Conservation (phyloP, 2,113 vertebrate species). For the Vulpes ferrilata region DNA sequence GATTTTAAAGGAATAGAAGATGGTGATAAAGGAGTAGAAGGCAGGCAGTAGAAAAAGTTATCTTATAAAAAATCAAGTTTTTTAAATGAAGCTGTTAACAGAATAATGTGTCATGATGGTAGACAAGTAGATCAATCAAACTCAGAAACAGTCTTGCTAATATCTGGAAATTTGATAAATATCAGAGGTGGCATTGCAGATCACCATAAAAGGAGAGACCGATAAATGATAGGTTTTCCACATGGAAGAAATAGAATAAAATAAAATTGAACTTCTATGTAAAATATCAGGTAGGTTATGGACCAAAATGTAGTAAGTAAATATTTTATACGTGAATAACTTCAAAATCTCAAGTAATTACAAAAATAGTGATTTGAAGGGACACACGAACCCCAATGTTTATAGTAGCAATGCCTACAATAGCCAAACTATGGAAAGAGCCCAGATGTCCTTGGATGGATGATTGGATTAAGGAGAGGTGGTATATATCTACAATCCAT, state of each 20-base stretch:
- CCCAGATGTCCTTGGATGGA: too few relatives aligned
- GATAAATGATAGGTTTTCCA: not conserved
- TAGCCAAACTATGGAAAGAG: not conserved
- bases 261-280: not conserved
- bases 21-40: not conserved
- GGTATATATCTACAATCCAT: not conserved
- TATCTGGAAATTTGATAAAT: not conserved
- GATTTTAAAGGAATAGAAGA: not conserved
- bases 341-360: not conserved
- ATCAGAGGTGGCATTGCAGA: not conserved
- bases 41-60: not conserved
- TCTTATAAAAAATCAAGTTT: not conserved
- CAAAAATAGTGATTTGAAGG: not conserved
- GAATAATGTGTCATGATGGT: not conserved
- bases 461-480: not conserved
- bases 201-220: not conserved
- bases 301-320: not conserved
- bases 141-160: not conserved
- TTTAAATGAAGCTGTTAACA: not conserved
- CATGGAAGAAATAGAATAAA: not conserved
- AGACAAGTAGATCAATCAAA: not conserved
- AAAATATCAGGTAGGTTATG: not conserved
- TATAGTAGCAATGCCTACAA: not conserved
- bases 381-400: not conserved
- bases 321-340: not conserved